phyloP scores from a whole-genome alignment of 2,888 invertebrate species.

The Tipula vernalis region DNA sequence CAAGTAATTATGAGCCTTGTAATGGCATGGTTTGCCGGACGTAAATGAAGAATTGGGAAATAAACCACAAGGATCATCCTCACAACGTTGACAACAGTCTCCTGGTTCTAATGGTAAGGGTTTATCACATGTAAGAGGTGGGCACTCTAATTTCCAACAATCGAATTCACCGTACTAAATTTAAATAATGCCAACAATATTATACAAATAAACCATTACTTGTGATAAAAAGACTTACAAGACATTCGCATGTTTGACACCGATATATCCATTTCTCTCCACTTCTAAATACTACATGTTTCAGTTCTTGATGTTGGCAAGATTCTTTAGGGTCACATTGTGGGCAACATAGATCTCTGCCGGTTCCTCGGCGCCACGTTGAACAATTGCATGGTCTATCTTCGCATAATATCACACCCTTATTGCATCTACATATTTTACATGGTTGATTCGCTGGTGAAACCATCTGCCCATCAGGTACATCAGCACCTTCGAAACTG shows the following conservation, averaged over 20 bases:
- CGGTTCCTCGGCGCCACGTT: slow-evolving; percentile 23
- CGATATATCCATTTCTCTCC: slow-evolving; percentile 84
- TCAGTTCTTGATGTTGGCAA: slow-evolving; percentile 69
- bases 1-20: slow-evolving; percentile 44
- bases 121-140: slow-evolving; percentile 50
- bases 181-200: not conserved
- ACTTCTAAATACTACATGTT: slow-evolving; percentile 60
- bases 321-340: slow-evolving; percentile 62
- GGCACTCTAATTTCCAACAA: slow-evolving; percentile 81
- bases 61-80: slow-evolving; percentile 44
- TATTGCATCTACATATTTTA: slow-evolving; percentile 38
- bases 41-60: not conserved
- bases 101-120: slow-evolving; percentile 45
- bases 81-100: slow-evolving; percentile 60
- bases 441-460: slow-evolving; percentile 40
- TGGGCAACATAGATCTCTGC: slow-evolving; percentile 58
- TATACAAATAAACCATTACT: not conserved
- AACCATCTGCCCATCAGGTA: slow-evolving; percentile 44
- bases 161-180: slow-evolving; percentile 70
- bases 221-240: slow-evolving; percentile 41
- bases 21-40: slow-evolving; percentile 44
- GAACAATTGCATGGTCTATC: slow-evolving; percentile 57
- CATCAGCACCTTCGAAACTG: slow-evolving; percentile 52
- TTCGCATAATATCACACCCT: slow-evolving; percentile 54
- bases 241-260: slow-evolving; percentile 85